Evolutionary conservation across 1,140 invertebrate species (phyloP).

Genomic region (Rhagoletis pomonella): DNA sequence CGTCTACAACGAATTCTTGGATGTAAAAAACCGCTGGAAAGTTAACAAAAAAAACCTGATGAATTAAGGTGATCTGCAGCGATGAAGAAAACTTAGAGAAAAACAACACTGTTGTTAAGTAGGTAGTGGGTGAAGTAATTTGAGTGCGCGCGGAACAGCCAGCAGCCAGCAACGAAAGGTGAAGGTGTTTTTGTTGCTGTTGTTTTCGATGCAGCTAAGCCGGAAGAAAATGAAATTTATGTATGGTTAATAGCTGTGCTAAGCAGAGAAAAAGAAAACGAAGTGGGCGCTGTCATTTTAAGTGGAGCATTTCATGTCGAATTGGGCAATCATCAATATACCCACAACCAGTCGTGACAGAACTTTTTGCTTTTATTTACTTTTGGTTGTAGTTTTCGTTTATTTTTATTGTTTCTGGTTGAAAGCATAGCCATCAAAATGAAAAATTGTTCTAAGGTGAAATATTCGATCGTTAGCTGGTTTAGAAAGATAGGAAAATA

Average conservation of each 20-base stretch:
- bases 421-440: conserved; percentile 13
- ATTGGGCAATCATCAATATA: conserved; percentile 7
- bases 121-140: too few species aligned
- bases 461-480: neutral
- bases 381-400: neutral
- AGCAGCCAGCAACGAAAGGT: neutral
- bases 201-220: too few species aligned
- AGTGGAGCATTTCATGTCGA: conserved; percentile 11
- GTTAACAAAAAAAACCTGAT: too few species aligned
- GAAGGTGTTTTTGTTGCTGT: neutral
- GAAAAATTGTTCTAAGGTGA: conserved; percentile 22
- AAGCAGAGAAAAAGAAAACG: neutral
- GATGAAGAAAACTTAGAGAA: too few species aligned
- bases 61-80: too few species aligned
- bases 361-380: neutral
- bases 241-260: too few species aligned
- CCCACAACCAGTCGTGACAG: neutral
- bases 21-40: neutral
- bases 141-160: too few species aligned
- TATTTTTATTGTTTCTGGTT: neutral
- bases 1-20: neutral
- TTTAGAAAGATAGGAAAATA: neutral
- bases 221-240: too few species aligned
- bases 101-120: too few species aligned
- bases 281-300: neutral